A percentile compares a stretch with the other conserved stretches of the same genome.
phyloP scores from a whole-genome alignment of 2,888 invertebrate species.

The Mantis religiosa region DNA sequence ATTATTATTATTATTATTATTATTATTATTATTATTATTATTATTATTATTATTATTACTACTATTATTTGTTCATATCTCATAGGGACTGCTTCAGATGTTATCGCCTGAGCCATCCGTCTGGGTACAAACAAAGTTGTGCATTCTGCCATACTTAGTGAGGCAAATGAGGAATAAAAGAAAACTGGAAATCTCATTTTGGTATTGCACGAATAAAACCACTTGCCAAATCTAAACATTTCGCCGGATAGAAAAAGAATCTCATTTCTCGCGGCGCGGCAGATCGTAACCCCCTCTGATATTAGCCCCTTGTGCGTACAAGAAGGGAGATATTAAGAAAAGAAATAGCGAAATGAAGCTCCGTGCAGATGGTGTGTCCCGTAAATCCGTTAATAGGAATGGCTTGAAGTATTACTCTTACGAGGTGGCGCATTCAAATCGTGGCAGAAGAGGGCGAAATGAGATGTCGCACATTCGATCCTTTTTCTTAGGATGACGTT shows the following conservation, averaged over 20 bases:
- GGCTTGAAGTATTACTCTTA: not conserved
- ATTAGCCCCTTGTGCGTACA: not conserved
- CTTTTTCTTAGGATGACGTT: not conserved
- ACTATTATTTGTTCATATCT: too few relatives aligned
- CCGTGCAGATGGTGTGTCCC: not conserved
- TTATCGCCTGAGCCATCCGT: too few relatives aligned
- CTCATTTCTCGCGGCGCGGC: not conserved
- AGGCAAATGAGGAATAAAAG: not conserved
- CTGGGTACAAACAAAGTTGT: too few relatives aligned
- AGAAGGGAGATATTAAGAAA: not conserved
- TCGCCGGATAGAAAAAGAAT: not conserved
- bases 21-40: too few relatives aligned
- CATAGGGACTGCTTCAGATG: too few relatives aligned
- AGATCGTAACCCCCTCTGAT: not conserved
- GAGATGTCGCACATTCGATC: not conserved
- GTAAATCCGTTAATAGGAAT: not conserved
- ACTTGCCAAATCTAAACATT: not conserved
- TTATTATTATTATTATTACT: too few relatives aligned
- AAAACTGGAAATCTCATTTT: not conserved
- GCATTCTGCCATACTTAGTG: too few relatives aligned
- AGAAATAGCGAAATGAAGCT: not conserved
- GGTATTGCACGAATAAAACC: not conserved
- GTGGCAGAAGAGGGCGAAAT: not conserved
- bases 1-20: too few relatives aligned
- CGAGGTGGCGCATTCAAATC: not conserved